Evolutionary conservation across 2,113 vertebrate genomes (phyloP), one percentile per base, ranked within the genome.

Genomic region (Sorex araneus): DNA sequence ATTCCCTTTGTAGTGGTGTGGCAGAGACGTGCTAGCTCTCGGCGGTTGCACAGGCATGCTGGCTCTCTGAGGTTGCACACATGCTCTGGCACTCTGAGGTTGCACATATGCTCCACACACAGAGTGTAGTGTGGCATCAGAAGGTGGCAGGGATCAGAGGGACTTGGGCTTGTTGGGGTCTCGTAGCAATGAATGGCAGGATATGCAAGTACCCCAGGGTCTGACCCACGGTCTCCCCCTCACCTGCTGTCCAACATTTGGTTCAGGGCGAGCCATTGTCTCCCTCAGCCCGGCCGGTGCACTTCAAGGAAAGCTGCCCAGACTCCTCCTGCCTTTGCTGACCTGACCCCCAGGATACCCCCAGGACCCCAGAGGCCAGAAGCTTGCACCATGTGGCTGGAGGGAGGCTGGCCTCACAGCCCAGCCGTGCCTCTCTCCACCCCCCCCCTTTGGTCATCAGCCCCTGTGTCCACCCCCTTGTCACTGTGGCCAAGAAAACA

Each of bases 401-500:
- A 45, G 76, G 32, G 84, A n/a, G 74, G 36, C 66, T 16, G 78
- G 34, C 28, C 27, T 21, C 57, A 11, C n/a, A 32, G 28, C 57
- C 73, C 40, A 63, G 54, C 32, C 64, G 64, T n/a, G 76, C 2
- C 50, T 77, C 25, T 23, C 32, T 77, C 74, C 34, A 64, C 18
- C 66, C 80, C 80, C n/a, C 54, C 23, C 32, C 78, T 63, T 87
- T 97, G 74, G 74, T 78, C 74, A 43, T 27, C 74, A 91, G 76
- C 85, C 77, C 79, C 57, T 74, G 54, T 82, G 87, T 88, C 69
- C 74, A 94, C 30, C 32, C 28, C 87, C 3, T 36, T 69, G 47
- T 74, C 89, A 54, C 36, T 4, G 43, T 78, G 78, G 90, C 94
- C 91, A 94, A 89, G 95, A 95, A 95, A 96, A 95, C 94, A 96